phyloP scores from a whole-genome alignment of 2,113 vertebrate species.

The Megaptera novaeangliae region DNA sequence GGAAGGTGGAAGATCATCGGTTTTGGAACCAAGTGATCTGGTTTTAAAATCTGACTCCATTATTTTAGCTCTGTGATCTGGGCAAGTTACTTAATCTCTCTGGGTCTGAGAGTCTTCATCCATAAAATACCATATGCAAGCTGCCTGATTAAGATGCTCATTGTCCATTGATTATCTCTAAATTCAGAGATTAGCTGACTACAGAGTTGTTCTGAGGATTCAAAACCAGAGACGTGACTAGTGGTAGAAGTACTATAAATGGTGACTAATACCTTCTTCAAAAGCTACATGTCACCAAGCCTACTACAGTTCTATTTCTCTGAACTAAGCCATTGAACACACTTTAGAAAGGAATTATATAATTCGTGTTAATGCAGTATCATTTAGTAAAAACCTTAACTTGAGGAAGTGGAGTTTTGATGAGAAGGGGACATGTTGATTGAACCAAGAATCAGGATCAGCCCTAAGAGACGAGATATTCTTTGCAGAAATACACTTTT shows the following conservation, averaged over 20 bases:
- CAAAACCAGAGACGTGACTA: background rate
- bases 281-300: background rate
- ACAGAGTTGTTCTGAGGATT: background rate
- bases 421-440: background rate
- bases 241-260: background rate
- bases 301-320: background rate
- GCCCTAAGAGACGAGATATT: background rate
- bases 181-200: background rate
- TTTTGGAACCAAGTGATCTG: background rate
- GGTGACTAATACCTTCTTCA: background rate
- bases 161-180: background rate
- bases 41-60: background rate
- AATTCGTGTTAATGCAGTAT: too few relatives aligned
- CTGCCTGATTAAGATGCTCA: background rate
- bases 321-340: background rate
- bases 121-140: background rate
- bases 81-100: background rate
- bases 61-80: background rate
- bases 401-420: background rate
- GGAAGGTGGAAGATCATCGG: background rate
- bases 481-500: background rate
- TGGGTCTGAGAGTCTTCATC: background rate
- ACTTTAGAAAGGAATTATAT: background rate
- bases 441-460: background rate
- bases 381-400: background rate